These are phyloP conservation scores for Callimorpha dominula DNA, from an alignment of 2,888 invertebrate species.

Conservation along the genomic window DNA sequence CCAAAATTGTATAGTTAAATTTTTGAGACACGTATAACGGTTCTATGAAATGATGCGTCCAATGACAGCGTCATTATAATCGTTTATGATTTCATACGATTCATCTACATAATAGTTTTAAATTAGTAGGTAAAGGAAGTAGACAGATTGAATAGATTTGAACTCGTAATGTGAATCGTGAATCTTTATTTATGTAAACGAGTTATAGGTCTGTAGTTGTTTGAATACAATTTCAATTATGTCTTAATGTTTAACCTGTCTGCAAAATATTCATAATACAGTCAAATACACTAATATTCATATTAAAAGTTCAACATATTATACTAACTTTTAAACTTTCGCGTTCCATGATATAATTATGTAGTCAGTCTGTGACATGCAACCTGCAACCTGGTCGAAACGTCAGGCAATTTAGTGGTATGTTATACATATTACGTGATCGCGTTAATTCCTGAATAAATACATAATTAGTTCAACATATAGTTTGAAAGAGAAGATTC, in stretches of 20 bases:
- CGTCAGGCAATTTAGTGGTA: no score
- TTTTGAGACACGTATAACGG: not conserved
- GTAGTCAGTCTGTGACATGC: no score
- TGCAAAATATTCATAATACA: conserved; percentile 12
- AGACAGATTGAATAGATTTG: conserved; percentile 27
- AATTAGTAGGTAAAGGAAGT: conserved; percentile 4
- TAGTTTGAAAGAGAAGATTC: not conserved
- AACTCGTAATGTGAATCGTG: conserved; percentile 18
- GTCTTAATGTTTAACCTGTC: conserved; percentile 18
- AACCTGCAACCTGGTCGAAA: no score
- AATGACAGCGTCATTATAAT: conserved; percentile 7
- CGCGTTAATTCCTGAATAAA: no score
- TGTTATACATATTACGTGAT: no score
- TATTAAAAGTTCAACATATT: not conserved
- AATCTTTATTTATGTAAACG: conserved; percentile 9
- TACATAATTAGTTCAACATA: not conserved
- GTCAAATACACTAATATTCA: conserved; percentile 10
- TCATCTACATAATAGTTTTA: conserved; percentile 4
- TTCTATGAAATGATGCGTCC: not conserved
- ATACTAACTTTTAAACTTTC: no score
- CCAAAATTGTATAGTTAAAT: not conserved
- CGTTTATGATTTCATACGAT: conserved; percentile 8
- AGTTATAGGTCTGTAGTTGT: conserved; percentile 2
- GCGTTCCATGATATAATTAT: no score
- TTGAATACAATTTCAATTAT: conserved; percentile 16